phyloP scores from a whole-genome alignment of 2,888 invertebrate genomes.

The Toxonevra muliebris region DNA sequence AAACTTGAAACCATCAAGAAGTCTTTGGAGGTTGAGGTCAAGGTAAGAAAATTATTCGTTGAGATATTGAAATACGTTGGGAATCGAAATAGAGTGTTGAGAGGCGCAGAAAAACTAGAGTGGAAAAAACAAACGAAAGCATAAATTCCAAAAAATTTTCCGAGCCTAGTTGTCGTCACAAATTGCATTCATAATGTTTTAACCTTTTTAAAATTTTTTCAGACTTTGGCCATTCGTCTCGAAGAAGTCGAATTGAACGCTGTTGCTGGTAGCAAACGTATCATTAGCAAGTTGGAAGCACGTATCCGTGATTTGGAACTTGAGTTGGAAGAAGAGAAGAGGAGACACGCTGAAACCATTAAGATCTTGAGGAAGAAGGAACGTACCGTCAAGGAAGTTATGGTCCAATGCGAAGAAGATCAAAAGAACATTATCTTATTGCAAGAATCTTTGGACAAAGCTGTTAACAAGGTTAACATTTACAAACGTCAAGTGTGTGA shows the following conservation, averaged over 20 bases:
- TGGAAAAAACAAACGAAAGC: not conserved
- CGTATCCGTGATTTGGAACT: constrained; percentile 93
- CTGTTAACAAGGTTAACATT: constrained; percentile 85
- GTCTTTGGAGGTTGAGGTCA: constrained; percentile 96
- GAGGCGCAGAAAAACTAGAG: no score
- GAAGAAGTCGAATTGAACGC: constrained; percentile 98
- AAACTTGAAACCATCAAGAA: constrained; percentile 98
- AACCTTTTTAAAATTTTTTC: constrained; percentile 32
- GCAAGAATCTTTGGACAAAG: constrained; percentile 89
- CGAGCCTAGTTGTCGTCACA: not conserved
- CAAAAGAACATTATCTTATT: constrained; percentile 93
- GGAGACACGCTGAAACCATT: constrained; percentile 96
- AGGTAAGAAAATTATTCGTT: constrained; percentile 66
- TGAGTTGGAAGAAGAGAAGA: constrained; percentile 95
- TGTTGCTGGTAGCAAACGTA: constrained; percentile 94
- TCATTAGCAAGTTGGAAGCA: constrained; percentile 97
- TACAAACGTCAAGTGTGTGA: constrained; percentile 97
- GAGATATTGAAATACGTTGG: not conserved
- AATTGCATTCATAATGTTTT: not conserved
- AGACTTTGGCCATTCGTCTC: constrained; percentile 88
- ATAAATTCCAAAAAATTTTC: not conserved
- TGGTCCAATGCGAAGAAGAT: constrained; percentile 96
- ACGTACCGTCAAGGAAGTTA: constrained; percentile 93
- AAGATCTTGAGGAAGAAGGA: constrained; percentile 99
- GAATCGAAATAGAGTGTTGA: no score